Percentiles rank a stretch among this genome's conserved stretches.
Evolutionary conservation across 2,888 invertebrate species (phyloP).

Genomic region (Idaea biselata): DNA sequence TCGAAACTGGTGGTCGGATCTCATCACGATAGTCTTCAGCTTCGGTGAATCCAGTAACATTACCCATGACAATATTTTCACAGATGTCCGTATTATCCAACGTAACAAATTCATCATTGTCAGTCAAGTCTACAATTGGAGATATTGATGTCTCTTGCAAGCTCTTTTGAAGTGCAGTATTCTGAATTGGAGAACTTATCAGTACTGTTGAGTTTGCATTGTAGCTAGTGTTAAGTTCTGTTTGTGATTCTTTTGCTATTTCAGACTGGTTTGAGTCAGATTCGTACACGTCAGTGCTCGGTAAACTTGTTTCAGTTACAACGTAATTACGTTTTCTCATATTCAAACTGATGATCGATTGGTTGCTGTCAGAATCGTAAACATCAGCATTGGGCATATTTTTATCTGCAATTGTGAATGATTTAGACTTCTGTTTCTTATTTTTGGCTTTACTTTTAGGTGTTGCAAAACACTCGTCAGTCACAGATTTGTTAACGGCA

Average conservation of each 20-base stretch:
- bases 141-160: conserved; percentile 23
- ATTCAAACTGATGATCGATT: conserved; percentile 49
- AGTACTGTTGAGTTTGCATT: conserved; percentile 25
- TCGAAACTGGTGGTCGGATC: conserved; percentile 14
- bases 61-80: conserved; percentile 67
- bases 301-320: conserved; percentile 65
- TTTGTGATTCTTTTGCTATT: conserved; percentile 35
- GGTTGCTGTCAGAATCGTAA: conserved; percentile 81
- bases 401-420: conserved; percentile 59
- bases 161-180: conserved; percentile 23
- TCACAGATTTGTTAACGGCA: conserved; percentile 22
- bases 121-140: conserved; percentile 57
- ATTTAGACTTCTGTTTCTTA: conserved; percentile 63
- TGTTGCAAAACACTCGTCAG: conserved; percentile 68
- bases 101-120: conserved; percentile 36
- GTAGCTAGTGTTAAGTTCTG: conserved; percentile 33
- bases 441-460: conserved; percentile 73
- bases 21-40: conserved; percentile 45
- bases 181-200: conserved; percentile 24
- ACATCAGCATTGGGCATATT: conserved; percentile 72
- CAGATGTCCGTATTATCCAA: conserved; percentile 38
- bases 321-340: conserved; percentile 49
- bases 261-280: conserved; percentile 75
- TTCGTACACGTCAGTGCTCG: conserved; percentile 76
- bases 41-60: conserved; percentile 62